Percentiles rank a stretch among this genome's conserved stretches.
phyloP scores from a whole-genome alignment of 2,797 vertebrate genomes.

The Eleutherodactylus coqui region DNA sequence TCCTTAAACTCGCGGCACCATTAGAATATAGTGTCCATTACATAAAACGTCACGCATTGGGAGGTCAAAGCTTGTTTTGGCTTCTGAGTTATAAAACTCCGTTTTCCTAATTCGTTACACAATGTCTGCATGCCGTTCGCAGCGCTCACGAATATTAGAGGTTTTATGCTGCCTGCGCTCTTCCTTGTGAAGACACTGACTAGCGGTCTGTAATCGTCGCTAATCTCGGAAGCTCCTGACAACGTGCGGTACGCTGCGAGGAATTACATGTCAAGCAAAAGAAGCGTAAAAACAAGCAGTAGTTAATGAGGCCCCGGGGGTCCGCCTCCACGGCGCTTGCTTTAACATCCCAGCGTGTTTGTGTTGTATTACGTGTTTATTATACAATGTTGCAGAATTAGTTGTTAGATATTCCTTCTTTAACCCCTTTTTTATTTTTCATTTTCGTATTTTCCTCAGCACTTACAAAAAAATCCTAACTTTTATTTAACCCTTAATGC shows the following conservation, averaged over 20 bases:
- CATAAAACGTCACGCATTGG: too few species aligned
- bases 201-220: constrained; percentile 18
- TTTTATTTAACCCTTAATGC: too few species aligned
- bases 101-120: background rate
- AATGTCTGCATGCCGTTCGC: too few species aligned
- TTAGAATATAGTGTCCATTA: too few species aligned
- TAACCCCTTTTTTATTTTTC: background rate
- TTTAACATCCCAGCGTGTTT: constrained; percentile 15
- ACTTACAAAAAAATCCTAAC: too few species aligned
- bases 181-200: background rate
- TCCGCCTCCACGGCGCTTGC: background rate
- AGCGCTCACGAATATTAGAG: background rate
- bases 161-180: background rate
- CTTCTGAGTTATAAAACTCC: background rate
- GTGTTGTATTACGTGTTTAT: constrained; percentile 20
- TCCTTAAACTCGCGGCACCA: too few species aligned
- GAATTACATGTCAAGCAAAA: constrained; percentile 44
- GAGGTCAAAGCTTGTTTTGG: too few species aligned
- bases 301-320: constrained; percentile 40
- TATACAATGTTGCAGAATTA: constrained; percentile 3
- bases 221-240: constrained; percentile 21
- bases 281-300: constrained; percentile 19
- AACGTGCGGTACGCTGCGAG: background rate
- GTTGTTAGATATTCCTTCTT: too few species aligned
- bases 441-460: too few species aligned